phyloP scores from a whole-genome alignment of 2,888 invertebrate genomes.

The Leucozona laternaria region DNA sequence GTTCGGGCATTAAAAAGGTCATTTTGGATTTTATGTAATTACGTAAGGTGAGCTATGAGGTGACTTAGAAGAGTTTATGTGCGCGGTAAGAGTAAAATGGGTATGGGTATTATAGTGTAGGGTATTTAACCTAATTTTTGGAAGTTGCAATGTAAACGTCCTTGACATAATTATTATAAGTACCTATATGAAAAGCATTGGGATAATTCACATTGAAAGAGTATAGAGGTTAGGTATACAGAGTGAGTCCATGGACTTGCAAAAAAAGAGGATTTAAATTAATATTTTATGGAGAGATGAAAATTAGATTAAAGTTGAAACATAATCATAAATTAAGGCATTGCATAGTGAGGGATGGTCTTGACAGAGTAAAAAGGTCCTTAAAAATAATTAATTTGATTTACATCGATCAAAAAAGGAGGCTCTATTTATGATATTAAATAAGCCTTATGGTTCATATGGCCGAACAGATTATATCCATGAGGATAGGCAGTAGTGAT shows the following conservation, averaged over 20 bases:
- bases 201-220: not conserved
- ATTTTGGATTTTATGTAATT: constrained; percentile 73
- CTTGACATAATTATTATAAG: constrained; percentile 25
- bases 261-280: not conserved
- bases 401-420: too few species aligned
- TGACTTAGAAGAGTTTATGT: constrained; percentile 54
- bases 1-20: constrained; percentile 75
- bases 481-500: too few species aligned
- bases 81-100: constrained; percentile 18
- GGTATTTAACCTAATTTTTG: constrained; percentile 21
- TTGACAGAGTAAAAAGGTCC: not conserved
- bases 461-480: too few species aligned
- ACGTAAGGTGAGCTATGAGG: constrained; percentile 65
- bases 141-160: not conserved
- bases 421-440: too few species aligned
- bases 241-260: constrained; percentile 1
- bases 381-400: not conserved
- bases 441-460: too few species aligned
- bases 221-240: not conserved
- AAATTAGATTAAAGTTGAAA: not conserved
- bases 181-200: not conserved
- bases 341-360: too few species aligned
- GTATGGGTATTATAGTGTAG: too few species aligned
- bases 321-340: not conserved
- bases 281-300: constrained; percentile 1